Evolutionary conservation across 2,888 invertebrate species (phyloP), one percentile per base, ranked within the genome.

Genomic region (Troglohyphantes excavatus): DNA sequence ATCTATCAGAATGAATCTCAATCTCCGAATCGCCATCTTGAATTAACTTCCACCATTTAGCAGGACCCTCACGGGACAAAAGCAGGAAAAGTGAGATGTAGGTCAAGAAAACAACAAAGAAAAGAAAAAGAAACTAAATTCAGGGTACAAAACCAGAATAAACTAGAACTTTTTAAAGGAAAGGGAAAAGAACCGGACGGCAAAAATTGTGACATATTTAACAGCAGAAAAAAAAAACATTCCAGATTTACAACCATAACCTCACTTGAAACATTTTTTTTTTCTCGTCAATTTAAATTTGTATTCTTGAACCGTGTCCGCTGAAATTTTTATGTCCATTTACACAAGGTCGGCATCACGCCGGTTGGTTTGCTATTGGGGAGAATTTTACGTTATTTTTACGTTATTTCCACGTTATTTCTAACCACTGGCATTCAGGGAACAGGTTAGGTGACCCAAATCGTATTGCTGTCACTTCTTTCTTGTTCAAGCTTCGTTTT

Each of bases 401-500:
- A n/a, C n/a, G n/a, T n/a, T n/a, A 73, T 59, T 68, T 33, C 33
- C 53, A 46, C 33, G 46, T 29, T 65, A 53, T 29, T 68, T 9
- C 68, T 27, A 68, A 53, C 67, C 65, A 33, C 70, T 68, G 70
- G 68, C 27, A 73, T 82, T 89, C 82, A 82, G 67, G 76, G 43
- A 89, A 89, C 88, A 19, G 76, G 88, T 89, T 76, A 29, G 75
- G 82, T 83, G 88, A 89, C 88, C 88, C 76, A 89, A 79, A 82
- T 89, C 73, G 11, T 7, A 21, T 27, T 29, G 53, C 65, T 59
- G 43, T 68, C 82, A 68, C 75, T 89, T 82, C 39, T 73, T 61
- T 63, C 75, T 27, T 63, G 59, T 61, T 73, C 65, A 61, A 72
- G 26, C 63, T 43, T 61, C 27, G 2, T 33, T 70, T 78, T 46